Conservation (phyloP, 2,797 vertebrate species). For the Neoniphon sammara region DNA sequence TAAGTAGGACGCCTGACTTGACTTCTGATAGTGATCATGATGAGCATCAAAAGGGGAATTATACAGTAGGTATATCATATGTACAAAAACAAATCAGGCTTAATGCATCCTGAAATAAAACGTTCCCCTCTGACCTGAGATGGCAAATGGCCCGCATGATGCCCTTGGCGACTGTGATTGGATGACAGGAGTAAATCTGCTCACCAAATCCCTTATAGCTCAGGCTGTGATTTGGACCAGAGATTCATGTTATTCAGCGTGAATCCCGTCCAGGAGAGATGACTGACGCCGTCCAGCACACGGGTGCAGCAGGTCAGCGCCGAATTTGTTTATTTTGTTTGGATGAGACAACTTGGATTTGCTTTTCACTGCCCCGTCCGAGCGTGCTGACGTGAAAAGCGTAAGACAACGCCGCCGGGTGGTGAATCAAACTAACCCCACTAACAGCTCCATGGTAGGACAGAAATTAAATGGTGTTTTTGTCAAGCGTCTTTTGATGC, state of each 20-base stretch:
- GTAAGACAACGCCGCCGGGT: not conserved
- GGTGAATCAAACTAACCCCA: constrained; percentile 5
- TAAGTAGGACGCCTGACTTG: no score
- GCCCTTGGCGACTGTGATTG: constrained; percentile 70
- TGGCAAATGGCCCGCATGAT: constrained; percentile 36
- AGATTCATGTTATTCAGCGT: constrained; percentile 67
- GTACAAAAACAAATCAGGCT: constrained; percentile 25
- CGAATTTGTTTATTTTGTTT: constrained; percentile 10
- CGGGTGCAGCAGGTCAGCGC: constrained; percentile 14
- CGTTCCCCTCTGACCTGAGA: constrained; percentile 22
- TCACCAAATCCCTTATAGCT: constrained; percentile 67
- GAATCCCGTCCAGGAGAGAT: constrained; percentile 58
- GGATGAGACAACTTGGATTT: constrained; percentile 22
- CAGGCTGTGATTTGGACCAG: constrained; percentile 70
- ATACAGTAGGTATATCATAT: not conserved
- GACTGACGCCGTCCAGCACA: constrained; percentile 31
- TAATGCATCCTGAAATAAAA: constrained; percentile 49
- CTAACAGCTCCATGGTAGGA: constrained; percentile 42
- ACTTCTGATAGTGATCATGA: no score
- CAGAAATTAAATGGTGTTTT: not conserved
- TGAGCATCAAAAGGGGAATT: no score
- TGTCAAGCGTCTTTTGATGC: not conserved
- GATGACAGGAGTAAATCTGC: constrained; percentile 73
- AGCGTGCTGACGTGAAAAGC: constrained; percentile 23
- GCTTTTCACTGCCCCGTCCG: not conserved